Evolutionary conservation across 2,888 invertebrate species (phyloP).

Genomic region (Rhamnusium bicolor): DNA sequence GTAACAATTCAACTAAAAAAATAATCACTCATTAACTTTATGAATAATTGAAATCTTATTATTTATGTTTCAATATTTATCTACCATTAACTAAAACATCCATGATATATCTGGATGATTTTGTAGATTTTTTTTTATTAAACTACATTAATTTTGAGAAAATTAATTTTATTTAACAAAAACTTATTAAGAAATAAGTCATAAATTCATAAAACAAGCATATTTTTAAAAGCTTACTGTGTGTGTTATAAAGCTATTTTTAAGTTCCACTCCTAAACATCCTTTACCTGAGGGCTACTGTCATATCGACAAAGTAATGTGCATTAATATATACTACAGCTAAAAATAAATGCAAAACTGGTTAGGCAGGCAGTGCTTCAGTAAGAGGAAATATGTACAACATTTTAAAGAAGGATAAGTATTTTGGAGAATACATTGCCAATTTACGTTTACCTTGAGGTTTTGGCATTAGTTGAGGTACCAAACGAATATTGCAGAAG

Average conservation of each 20-base stretch:
- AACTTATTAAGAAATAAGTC: too few species aligned
- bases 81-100: too few species aligned
- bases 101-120: too few species aligned
- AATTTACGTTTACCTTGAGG: slow-evolving; percentile 76
- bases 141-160: too few species aligned
- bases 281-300: slow-evolving; percentile 14
- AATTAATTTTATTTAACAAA: too few species aligned
- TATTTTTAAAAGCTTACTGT: slow-evolving; percentile 1
- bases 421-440: slow-evolving; percentile 37
- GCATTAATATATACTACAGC: slow-evolving; percentile 31
- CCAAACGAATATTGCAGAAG: slow-evolving; percentile 84
- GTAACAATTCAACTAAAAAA: too few species aligned
- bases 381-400: slow-evolving; percentile 51
- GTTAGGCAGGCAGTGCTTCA: slow-evolving; percentile 45
- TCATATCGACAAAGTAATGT: not conserved
- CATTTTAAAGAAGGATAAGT: slow-evolving; percentile 30
- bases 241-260: slow-evolving; percentile 1
- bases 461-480: slow-evolving; percentile 79
- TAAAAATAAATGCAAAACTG: slow-evolving; percentile 33
- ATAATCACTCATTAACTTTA: too few species aligned
- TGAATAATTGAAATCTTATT: too few species aligned
- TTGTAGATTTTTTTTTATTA: too few species aligned
- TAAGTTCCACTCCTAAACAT: not conserved
- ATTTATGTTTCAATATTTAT: too few species aligned
- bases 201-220: not conserved